These are phyloP conservation scores for Babylonia areolata DNA, from an alignment of 1,140 invertebrate genomes.

Conservation along the genomic window DNA sequence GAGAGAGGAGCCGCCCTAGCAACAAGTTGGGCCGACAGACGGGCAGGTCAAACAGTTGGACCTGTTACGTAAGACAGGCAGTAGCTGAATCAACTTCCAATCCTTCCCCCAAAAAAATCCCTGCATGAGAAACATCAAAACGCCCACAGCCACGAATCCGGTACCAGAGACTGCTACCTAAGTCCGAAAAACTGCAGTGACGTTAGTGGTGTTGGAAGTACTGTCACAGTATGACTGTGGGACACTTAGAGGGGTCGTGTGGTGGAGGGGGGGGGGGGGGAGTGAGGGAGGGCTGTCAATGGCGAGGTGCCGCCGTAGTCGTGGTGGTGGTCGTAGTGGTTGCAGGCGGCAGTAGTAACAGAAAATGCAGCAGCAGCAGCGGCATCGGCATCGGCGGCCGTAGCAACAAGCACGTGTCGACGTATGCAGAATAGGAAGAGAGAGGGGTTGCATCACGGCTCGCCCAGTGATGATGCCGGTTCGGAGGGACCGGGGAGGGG, in stretches of 20 bases:
- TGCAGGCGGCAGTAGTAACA: neutral
- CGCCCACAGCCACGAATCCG: no score
- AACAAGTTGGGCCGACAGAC: conserved; percentile 13
- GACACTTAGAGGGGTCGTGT: no score
- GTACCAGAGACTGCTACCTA: no score
- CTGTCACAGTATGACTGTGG: no score
- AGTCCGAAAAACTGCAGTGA: no score
- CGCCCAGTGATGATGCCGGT: neutral
- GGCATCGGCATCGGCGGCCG: neutral
- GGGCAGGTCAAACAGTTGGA: conserved; percentile 9
- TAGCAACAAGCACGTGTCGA: conserved; percentile 32
- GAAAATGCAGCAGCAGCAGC: neutral
- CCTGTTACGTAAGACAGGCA: neutral
- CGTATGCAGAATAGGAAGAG: conserved; percentile 30
- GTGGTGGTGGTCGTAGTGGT: neutral
- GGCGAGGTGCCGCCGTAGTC: neutral
- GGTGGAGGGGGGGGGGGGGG: neutral
- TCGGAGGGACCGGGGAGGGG: neutral
- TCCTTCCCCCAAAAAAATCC: no score
- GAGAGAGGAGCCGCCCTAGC: neutral
- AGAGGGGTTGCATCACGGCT: conserved; percentile 25
- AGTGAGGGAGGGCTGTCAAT: neutral
- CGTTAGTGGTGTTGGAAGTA: no score
- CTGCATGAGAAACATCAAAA: no score
- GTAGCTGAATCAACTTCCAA: no score